phyloP scores from a whole-genome alignment of 2,888 invertebrate species.

The Agriopis leucophaearia region DNA sequence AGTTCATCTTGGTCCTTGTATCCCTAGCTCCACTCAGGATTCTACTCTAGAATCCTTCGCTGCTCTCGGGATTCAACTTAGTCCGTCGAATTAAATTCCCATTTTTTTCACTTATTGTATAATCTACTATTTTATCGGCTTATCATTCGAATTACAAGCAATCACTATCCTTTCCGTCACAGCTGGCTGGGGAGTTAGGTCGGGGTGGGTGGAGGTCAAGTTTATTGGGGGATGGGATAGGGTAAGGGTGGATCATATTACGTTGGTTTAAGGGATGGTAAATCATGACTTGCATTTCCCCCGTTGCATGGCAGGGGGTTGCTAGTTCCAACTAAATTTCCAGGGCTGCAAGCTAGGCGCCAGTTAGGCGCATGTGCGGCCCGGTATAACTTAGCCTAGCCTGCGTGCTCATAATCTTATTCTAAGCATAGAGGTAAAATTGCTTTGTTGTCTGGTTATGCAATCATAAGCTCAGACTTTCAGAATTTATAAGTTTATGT shows the following conservation, averaged over 20 bases:
- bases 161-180: slow-evolving; percentile 3
- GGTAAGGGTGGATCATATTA: background rate
- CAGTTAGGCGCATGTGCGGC: slow-evolving; percentile 25
- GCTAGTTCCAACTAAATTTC: background rate
- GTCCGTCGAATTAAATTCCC: too few relatives aligned
- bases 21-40: too few relatives aligned
- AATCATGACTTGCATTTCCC: slow-evolving; percentile 20
- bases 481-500: background rate
- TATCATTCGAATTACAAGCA: background rate
- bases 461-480: background rate
- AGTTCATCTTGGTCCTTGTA: too few relatives aligned
- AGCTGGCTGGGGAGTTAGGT: background rate
- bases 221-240: slow-evolving; percentile 14
- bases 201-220: slow-evolving; percentile 17
- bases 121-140: too few relatives aligned
- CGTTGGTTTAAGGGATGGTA: background rate
- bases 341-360: slow-evolving; percentile 20
- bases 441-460: slow-evolving; percentile 2
- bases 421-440: background rate
- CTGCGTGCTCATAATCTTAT: too few relatives aligned
- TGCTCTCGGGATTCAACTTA: too few relatives aligned
- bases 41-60: too few relatives aligned
- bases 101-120: too few relatives aligned
- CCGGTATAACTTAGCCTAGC: slow-evolving; percentile 5
- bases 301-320: slow-evolving; percentile 13